Evolutionary conservation across 2,797 vertebrate species (phyloP).

Genomic region (Sebastes steindachneri): DNA sequence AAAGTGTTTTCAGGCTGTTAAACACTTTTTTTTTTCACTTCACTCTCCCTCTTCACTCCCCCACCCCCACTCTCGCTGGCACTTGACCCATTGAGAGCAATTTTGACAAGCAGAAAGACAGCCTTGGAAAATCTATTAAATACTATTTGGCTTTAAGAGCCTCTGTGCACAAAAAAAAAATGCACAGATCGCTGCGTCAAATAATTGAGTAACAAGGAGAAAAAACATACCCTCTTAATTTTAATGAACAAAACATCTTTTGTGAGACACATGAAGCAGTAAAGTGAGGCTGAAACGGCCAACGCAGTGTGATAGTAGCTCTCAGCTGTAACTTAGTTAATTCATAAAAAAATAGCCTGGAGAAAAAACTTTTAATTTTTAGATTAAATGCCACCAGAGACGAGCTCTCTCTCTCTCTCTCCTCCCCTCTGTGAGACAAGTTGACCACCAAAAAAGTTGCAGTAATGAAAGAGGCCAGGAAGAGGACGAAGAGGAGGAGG

Average conservation of each 20-base stretch:
- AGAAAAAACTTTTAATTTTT: slow-evolving; percentile 31
- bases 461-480: slow-evolving; percentile 48
- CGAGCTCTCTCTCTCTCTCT: not conserved
- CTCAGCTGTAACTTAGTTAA: slow-evolving; percentile 45
- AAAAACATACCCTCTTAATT: slow-evolving; percentile 16
- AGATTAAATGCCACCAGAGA: slow-evolving; percentile 24
- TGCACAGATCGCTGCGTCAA: slow-evolving; percentile 57
- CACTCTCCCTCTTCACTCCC: slow-evolving; percentile 29
- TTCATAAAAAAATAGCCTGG: slow-evolving; percentile 49
- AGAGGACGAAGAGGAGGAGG: slow-evolving; percentile 45
- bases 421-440: slow-evolving; percentile 17
- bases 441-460: slow-evolving; percentile 30
- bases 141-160: slow-evolving; percentile 73
- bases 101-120: slow-evolving; percentile 81
- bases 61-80: slow-evolving; percentile 62
- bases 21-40: slow-evolving; percentile 62
- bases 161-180: slow-evolving; percentile 44
- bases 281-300: slow-evolving; percentile 32
- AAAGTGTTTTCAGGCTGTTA: slow-evolving; percentile 81
- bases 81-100: slow-evolving; percentile 78
- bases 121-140: slow-evolving; percentile 85
- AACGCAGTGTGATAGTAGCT: slow-evolving; percentile 47
- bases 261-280: slow-evolving; percentile 40
- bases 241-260: slow-evolving; percentile 70
- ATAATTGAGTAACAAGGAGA: slow-evolving; percentile 63